These are phyloP conservation scores for Melangyna quadrimaculata DNA, from an alignment of 2,888 invertebrate species.

Conservation along the genomic window DNA sequence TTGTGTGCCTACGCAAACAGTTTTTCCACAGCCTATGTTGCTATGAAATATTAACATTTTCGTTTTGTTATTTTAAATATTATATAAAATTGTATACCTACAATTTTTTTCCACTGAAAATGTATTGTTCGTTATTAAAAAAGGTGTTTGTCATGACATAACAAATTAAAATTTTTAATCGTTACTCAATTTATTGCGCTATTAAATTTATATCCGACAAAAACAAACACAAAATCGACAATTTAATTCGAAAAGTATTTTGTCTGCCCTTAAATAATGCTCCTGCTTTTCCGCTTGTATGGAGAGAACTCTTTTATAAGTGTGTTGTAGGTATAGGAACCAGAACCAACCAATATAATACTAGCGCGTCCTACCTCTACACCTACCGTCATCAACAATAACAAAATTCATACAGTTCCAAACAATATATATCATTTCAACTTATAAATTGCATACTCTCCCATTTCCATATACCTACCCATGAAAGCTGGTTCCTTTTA, in stretches of 20 bases:
- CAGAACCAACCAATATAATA: background rate
- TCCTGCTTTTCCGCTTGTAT: background rate
- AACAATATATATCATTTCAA: conserved; percentile 49
- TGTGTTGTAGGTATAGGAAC: background rate
- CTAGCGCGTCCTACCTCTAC: background rate
- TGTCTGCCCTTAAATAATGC: background rate
- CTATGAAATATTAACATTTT: background rate
- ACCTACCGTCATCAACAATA: background rate
- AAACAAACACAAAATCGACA: background rate
- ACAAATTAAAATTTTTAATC: conserved; percentile 20
- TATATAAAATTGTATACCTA: background rate
- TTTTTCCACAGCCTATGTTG: background rate
- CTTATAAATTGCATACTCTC: conserved; percentile 55
- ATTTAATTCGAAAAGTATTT: background rate
- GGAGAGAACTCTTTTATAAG: too few relatives aligned
- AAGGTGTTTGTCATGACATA: background rate
- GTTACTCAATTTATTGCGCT: background rate
- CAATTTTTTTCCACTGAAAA: too few relatives aligned
- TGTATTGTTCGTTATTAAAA: too few relatives aligned
- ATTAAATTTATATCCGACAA: background rate
- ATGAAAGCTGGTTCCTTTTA: background rate
- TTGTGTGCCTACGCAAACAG: background rate
- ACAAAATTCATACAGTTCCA: background rate
- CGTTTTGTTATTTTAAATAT: background rate
- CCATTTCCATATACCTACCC: background rate